Percentiles rank a stretch among this genome's conserved stretches.
Conservation (phyloP, 2,113 vertebrate species). For the Sylvietta virens region DNA sequence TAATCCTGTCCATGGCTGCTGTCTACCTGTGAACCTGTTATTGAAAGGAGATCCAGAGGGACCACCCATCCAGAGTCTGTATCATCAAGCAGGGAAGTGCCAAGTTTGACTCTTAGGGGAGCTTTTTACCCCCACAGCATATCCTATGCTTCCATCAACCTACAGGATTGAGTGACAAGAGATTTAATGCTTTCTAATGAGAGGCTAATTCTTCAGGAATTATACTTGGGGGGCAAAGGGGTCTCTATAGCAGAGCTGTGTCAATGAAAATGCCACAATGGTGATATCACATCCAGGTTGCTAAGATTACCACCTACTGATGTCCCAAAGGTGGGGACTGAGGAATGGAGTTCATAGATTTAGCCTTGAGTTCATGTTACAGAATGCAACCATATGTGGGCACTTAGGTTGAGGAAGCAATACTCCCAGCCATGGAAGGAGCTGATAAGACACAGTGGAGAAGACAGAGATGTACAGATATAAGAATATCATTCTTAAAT, state of each 20-base stretch:
- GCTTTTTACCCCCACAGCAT: not conserved
- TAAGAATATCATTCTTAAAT: not conserved
- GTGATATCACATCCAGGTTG: slow-evolving; percentile 63
- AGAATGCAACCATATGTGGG: slow-evolving; percentile 64
- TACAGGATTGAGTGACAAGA: slow-evolving; percentile 57
- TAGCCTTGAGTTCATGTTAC: slow-evolving; percentile 50
- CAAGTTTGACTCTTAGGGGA: slow-evolving; percentile 1
- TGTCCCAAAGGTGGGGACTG: slow-evolving; percentile 41
- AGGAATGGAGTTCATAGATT: slow-evolving; percentile 19
- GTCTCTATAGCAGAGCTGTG: slow-evolving; percentile 10
- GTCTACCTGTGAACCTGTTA: not conserved
- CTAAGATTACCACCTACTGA: slow-evolving; percentile 62
- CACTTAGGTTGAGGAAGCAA: not conserved
- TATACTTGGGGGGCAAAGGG: slow-evolving; percentile 20
- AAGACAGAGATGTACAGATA: not conserved
- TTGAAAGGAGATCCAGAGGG: not conserved
- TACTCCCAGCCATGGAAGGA: not conserved
- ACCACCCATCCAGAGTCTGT: slow-evolving; percentile 2
- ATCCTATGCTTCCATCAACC: slow-evolving; percentile 21
- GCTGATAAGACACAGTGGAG: not conserved
- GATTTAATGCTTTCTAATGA: slow-evolving; percentile 59
- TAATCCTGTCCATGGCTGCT: not conserved
- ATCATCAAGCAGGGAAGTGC: slow-evolving; percentile 2
- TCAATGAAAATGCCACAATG: slow-evolving; percentile 60
- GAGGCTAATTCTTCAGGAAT: slow-evolving; percentile 61